Conservation (phyloP, 2,888 invertebrate species). For the Stomorhina lunata region DNA sequence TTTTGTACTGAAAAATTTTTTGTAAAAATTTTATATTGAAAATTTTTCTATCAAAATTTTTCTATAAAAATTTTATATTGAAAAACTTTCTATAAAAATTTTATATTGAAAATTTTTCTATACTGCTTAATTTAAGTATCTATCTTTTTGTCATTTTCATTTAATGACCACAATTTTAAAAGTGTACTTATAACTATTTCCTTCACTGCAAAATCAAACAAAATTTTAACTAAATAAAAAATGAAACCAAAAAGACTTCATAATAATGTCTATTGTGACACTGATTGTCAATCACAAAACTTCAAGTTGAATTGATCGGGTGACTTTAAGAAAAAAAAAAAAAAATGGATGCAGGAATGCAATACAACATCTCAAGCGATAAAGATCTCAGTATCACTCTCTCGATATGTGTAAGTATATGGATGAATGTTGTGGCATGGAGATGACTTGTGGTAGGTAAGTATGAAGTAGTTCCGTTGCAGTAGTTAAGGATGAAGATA, state of each 20-base stretch:
- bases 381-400: slow-evolving; percentile 41
- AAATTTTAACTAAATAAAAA: neutral
- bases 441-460: slow-evolving; percentile 26
- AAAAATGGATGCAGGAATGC: slow-evolving; percentile 59
- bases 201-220: neutral
- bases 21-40: too few species aligned
- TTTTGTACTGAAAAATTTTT: too few species aligned
- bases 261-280: slow-evolving; percentile 63
- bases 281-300: slow-evolving; percentile 65
- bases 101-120: too few species aligned
- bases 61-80: too few species aligned
- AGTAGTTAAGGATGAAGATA: neutral
- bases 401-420: neutral
- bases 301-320: slow-evolving; percentile 53
- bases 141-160: too few species aligned
- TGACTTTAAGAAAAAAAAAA: too few species aligned
- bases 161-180: too few species aligned
- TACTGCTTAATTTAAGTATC: too few species aligned
- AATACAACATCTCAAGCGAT: slow-evolving; percentile 54
- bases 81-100: neutral
- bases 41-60: too few species aligned
- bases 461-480: neutral
- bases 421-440: neutral
- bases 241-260: slow-evolving; percentile 41
- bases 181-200: neutral